phyloP scores from a whole-genome alignment of 1,140 invertebrate species.

The Drosophila pruinosa region DNA sequence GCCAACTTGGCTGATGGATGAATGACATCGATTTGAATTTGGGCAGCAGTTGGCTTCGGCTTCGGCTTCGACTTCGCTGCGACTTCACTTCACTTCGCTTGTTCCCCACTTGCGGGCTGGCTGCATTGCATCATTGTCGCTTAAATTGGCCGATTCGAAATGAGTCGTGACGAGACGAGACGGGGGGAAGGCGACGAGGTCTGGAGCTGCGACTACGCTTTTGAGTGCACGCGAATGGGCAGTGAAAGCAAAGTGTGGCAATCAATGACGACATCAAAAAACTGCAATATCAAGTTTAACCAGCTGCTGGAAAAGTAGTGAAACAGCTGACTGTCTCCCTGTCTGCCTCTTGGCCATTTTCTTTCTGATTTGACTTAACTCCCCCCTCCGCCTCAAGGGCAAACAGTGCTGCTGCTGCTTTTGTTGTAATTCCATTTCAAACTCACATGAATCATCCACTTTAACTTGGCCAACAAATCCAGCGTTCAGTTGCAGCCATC shows the following conservation, averaged over 20 bases:
- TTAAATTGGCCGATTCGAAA: not conserved
- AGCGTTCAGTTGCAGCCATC: not conserved
- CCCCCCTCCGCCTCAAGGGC: not conserved
- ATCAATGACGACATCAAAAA: constrained; percentile 78
- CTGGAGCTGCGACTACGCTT: constrained; percentile 15
- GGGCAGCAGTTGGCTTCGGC: constrained; percentile 10
- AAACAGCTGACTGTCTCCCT: constrained; percentile 56
- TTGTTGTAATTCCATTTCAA: not conserved
- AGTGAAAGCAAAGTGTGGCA: constrained; percentile 81
- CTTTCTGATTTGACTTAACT: too few species aligned
- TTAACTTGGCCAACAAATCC: not conserved
- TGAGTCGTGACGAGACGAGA: not conserved
- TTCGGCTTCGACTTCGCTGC: not conserved
- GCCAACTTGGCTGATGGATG: constrained; percentile 54
- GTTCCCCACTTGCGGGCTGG: not conserved
- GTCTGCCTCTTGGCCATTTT: not conserved
- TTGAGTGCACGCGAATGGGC: constrained; percentile 65
- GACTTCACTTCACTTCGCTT: not conserved
- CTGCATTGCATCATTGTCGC: not conserved
- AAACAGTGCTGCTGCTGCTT: too few species aligned
- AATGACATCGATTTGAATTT: constrained; percentile 54
- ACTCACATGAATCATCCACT: not conserved
- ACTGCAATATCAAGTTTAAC: constrained; percentile 70
- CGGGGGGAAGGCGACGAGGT: constrained; percentile 9
- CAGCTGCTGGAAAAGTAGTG: constrained; percentile 46